Evolutionary conservation across 2,113 vertebrate genomes (phyloP).

Genomic region (Myotis yumanensis): DNA sequence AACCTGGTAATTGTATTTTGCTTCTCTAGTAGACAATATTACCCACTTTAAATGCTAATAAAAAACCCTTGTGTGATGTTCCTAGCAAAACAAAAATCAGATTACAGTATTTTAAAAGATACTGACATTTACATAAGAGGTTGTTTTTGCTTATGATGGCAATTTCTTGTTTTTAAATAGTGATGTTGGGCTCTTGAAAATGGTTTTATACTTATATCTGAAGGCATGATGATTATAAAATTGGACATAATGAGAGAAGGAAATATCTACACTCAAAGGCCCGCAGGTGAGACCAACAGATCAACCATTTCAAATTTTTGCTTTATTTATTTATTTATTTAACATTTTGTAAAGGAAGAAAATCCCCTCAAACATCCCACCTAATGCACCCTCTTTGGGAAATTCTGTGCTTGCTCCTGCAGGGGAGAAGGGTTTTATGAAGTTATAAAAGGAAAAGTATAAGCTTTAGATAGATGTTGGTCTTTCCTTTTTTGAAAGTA

Average conservation of each 20-base stretch:
- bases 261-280: neutral
- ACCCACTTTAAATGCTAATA: neutral
- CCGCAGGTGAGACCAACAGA: neutral
- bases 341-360: neutral
- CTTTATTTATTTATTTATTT: neutral
- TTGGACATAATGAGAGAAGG: neutral
- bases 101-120: slow-evolving; percentile 33
- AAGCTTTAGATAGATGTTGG: slow-evolving; percentile 22
- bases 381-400: neutral
- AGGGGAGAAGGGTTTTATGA: neutral
- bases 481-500: neutral
- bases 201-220: slow-evolving; percentile 26
- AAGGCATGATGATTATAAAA: neutral
- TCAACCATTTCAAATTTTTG: neutral
- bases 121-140: neutral
- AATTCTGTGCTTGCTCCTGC: neutral
- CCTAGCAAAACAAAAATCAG: neutral
- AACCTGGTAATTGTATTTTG: neutral
- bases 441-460: neutral
- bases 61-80: neutral
- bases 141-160: neutral
- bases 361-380: neutral
- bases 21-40: neutral
- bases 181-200: neutral
- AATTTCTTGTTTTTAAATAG: slow-evolving; percentile 35